phyloP scores from a whole-genome alignment of 2,888 invertebrate genomes.

The Charanyca ferruginea region DNA sequence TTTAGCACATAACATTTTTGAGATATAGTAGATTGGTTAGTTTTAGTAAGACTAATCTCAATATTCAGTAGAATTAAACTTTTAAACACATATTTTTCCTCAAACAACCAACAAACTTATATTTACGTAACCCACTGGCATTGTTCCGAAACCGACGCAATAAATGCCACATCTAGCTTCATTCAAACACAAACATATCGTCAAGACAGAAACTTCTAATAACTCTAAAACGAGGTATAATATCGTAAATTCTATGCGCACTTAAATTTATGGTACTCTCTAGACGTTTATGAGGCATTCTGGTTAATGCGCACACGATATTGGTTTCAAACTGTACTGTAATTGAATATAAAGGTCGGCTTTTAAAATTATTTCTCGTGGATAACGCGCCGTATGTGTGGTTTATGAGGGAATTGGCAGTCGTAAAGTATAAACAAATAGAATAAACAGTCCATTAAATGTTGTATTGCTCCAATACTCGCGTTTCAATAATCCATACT shows the following conservation, averaged over 20 bases:
- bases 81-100: background rate
- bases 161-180: conserved; percentile 25
- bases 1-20: too few species aligned
- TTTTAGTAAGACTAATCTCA: too few species aligned
- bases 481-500: too few species aligned
- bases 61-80: too few species aligned
- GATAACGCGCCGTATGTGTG: background rate
- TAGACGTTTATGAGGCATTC: conserved; percentile 62
- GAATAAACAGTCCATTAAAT: conserved; percentile 13
- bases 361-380: conserved; percentile 43
- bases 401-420: conserved; percentile 12
- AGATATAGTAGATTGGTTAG: too few species aligned
- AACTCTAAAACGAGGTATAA: conserved; percentile 56
- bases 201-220: conserved; percentile 40
- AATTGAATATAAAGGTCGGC: conserved; percentile 57
- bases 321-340: conserved; percentile 59
- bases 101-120: background rate
- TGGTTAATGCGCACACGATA: conserved; percentile 56
- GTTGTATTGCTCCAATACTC: too few species aligned
- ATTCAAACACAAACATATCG: conserved; percentile 33
- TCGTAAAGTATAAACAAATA: conserved; percentile 41
- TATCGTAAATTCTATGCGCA: conserved; percentile 66
- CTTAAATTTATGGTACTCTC: conserved; percentile 64
- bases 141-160: conserved; percentile 27
- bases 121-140: conserved; percentile 29